These are phyloP conservation scores for Pimephales promelas DNA, from an alignment of 2,113 vertebrate species.

Conservation along the genomic window DNA sequence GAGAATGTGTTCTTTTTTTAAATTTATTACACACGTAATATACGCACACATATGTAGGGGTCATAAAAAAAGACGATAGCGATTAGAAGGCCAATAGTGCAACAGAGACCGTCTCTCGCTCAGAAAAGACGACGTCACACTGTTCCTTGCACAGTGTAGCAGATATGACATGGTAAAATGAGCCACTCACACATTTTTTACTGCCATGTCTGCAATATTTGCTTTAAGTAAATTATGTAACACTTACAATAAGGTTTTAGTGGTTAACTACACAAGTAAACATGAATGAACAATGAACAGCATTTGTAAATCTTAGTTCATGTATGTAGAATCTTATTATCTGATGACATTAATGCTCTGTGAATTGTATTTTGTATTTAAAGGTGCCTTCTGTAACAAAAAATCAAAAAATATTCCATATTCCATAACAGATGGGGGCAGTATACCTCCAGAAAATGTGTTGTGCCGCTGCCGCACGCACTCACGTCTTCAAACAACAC, in stretches of 20 bases:
- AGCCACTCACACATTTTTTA: background rate
- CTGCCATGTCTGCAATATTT: background rate
- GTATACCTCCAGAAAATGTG: no score
- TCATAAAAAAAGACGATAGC: background rate
- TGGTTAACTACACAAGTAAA: background rate
- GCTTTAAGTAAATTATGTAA: background rate
- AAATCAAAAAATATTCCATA: no score
- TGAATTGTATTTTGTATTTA: background rate
- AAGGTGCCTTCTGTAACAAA: no score
- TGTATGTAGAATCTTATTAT: no score
- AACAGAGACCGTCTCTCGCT: background rate
- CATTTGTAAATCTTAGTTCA: no score
- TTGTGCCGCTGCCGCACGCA: no score
- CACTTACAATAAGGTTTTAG: background rate
- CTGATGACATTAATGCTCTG: background rate
- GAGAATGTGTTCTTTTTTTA: conserved; percentile 22
- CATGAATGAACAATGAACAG: background rate
- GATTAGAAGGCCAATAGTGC: background rate
- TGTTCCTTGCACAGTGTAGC: background rate
- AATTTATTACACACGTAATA: background rate
- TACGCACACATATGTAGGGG: background rate
- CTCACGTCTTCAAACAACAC: no score
- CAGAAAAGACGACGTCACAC: background rate
- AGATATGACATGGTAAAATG: background rate
- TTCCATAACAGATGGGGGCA: no score